Percentiles rank a stretch among this genome's conserved stretches.
Evolutionary conservation across 2,797 vertebrate species (phyloP).

Genomic region (Cuculus canorus): DNA sequence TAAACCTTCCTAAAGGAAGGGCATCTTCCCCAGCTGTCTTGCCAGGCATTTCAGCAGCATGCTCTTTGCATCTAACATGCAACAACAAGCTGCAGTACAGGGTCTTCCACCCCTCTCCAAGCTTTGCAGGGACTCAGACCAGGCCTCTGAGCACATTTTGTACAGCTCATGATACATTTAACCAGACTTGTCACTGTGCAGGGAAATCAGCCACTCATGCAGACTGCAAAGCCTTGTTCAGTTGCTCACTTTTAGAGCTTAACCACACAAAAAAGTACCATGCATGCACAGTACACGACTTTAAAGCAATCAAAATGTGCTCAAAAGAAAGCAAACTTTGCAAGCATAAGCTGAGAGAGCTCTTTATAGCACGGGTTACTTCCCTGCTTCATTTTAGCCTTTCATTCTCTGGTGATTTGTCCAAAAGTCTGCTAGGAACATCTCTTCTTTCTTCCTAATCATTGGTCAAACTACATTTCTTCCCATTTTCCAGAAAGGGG

Average conservation of each 20-base stretch:
- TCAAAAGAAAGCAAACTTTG: slow-evolving; percentile 20
- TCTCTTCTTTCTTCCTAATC: background rate
- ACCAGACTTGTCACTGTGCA: background rate
- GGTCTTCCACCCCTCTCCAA: background rate
- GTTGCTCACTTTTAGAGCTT: slow-evolving; percentile 15
- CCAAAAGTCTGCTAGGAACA: background rate
- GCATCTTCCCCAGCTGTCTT: background rate
- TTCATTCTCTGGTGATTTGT: background rate
- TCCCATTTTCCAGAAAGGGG: background rate
- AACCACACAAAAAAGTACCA: slow-evolving; percentile 9
- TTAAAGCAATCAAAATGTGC: slow-evolving; percentile 23
- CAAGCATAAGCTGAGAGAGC: background rate
- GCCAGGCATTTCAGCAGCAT: background rate
- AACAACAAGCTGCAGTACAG: background rate
- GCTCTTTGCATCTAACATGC: background rate
- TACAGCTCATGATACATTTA: background rate
- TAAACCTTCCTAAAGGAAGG: background rate
- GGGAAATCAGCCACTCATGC: slow-evolving; percentile 12
- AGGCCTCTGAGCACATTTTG: rapidly evolving
- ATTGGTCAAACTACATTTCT: background rate
- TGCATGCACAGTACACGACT: background rate
- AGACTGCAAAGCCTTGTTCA: slow-evolving; percentile 27
- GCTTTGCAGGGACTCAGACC: background rate
- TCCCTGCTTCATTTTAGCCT: slow-evolving; percentile 15
- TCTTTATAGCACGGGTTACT: background rate